Conservation (phyloP, 2,113 vertebrate species). For the Propithecus coquereli region DNA sequence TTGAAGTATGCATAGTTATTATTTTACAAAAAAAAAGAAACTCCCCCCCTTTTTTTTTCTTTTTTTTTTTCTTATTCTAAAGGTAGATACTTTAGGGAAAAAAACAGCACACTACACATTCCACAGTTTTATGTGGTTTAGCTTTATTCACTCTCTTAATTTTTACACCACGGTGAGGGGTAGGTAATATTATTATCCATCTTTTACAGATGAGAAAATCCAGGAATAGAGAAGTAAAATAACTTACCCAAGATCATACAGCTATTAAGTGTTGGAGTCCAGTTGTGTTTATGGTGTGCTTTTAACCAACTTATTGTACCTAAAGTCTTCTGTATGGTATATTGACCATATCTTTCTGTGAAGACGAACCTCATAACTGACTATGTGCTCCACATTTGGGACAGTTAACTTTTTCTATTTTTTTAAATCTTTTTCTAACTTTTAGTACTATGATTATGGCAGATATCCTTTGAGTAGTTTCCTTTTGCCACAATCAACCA, state of each 20-base stretch:
- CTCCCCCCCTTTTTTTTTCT: fast-evolving
- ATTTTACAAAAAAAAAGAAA: background rate
- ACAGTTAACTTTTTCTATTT: background rate
- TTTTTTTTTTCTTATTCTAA: background rate
- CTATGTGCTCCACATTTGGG: background rate
- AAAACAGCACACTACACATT: background rate
- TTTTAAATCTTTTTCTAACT: background rate
- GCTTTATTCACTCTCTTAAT: background rate
- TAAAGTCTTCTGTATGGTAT: background rate
- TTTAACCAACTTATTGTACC: background rate
- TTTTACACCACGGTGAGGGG: background rate
- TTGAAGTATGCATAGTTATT: background rate
- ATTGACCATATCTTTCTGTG: background rate
- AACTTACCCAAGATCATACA: background rate
- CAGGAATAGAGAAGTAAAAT: background rate
- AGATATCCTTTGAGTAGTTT: background rate
- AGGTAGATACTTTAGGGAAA: background rate
- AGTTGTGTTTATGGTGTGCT: background rate
- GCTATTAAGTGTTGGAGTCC: background rate
- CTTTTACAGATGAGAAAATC: background rate
- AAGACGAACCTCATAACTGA: background rate
- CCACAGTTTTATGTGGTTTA: background rate
- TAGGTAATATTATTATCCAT: background rate
- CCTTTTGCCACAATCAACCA: constrained; percentile 6
- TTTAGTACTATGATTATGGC: background rate